These are phyloP conservation scores for Antennarius maculatus DNA, from an alignment of 2,797 vertebrate genomes.

Conservation along the genomic window DNA sequence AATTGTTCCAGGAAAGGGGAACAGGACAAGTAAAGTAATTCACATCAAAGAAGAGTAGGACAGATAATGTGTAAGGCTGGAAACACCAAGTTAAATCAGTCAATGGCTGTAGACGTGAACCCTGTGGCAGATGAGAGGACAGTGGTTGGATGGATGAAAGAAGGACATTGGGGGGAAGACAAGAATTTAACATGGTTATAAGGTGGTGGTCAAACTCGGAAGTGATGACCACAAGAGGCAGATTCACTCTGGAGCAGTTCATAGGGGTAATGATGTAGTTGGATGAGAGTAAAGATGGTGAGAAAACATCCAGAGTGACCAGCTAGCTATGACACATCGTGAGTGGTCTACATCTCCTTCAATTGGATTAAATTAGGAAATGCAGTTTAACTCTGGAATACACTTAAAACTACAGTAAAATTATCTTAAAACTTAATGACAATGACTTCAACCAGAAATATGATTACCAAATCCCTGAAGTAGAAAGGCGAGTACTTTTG, in stretches of 20 bases:
- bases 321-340: conserved; percentile 56
- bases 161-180: conserved; percentile 14
- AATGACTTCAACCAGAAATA: conserved; percentile 50
- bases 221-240: conserved; percentile 36
- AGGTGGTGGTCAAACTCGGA: conserved; percentile 36
- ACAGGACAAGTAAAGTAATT: conserved; percentile 44
- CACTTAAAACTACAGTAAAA: conserved; percentile 40
- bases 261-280: conserved; percentile 39
- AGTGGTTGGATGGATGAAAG: conserved; percentile 24
- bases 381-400: conserved; percentile 51
- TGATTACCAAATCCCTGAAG: conserved; percentile 49
- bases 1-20: conserved; percentile 27
- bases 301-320: conserved; percentile 61
- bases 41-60: conserved; percentile 37
- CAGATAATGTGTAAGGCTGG: conserved; percentile 31
- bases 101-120: conserved; percentile 24
- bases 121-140: conserved; percentile 27
- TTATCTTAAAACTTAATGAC: conserved; percentile 33
- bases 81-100: conserved; percentile 44
- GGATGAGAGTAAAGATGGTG: conserved; percentile 42
- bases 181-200: conserved; percentile 29
- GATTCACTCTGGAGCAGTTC: conserved; percentile 30
- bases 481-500: conserved; percentile 59
- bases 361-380: conserved; percentile 45
- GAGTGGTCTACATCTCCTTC: conserved; percentile 50